Percentiles rank a stretch among this genome's conserved stretches.
phyloP scores from a whole-genome alignment of 2,888 invertebrate species.

The Dasysyrphus tricinctus region DNA sequence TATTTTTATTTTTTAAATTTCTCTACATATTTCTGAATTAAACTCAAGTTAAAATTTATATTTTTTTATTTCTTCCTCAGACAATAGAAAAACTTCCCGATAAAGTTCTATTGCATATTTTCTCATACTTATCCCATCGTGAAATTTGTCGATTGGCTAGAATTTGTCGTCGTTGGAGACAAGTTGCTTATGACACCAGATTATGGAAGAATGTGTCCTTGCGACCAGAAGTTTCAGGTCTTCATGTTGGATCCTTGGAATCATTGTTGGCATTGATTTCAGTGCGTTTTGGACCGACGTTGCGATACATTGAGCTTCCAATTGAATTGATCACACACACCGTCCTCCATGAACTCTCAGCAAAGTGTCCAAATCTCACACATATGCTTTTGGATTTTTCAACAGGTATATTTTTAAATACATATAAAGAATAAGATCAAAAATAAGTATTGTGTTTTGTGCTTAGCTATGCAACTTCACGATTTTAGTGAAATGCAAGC shows the following conservation, averaged over 20 bases:
- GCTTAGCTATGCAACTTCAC: slow-evolving; percentile 96
- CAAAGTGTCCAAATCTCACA: slow-evolving; percentile 97
- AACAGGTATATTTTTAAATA: slow-evolving; percentile 85
- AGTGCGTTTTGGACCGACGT: slow-evolving; percentile 92
- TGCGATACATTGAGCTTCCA: slow-evolving; percentile 96
- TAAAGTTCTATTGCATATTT: slow-evolving; percentile 96
- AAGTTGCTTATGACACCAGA: slow-evolving; percentile 96
- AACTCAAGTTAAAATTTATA: background rate
- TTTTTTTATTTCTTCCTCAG: slow-evolving; percentile 85
- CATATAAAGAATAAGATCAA: background rate
- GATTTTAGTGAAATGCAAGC: slow-evolving; percentile 99
- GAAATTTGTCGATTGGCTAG: slow-evolving; percentile 97
- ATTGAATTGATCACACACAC: slow-evolving; percentile 98
- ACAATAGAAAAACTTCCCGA: slow-evolving; percentile 98
- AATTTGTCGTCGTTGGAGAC: slow-evolving; percentile 98
- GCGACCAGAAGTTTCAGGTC: slow-evolving; percentile 97
- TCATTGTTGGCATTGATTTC: slow-evolving; percentile 94
- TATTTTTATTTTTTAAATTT: no score
- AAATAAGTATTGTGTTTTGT: background rate
- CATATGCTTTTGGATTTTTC: slow-evolving; percentile 99
- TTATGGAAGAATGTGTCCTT: slow-evolving; percentile 98
- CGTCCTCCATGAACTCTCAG: slow-evolving; percentile 97
- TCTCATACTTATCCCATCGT: slow-evolving; percentile 95
- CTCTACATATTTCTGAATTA: no score
- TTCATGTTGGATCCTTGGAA: slow-evolving; percentile 90